phyloP scores from a whole-genome alignment of 2,113 vertebrate species.

The Antigone vipio region DNA sequence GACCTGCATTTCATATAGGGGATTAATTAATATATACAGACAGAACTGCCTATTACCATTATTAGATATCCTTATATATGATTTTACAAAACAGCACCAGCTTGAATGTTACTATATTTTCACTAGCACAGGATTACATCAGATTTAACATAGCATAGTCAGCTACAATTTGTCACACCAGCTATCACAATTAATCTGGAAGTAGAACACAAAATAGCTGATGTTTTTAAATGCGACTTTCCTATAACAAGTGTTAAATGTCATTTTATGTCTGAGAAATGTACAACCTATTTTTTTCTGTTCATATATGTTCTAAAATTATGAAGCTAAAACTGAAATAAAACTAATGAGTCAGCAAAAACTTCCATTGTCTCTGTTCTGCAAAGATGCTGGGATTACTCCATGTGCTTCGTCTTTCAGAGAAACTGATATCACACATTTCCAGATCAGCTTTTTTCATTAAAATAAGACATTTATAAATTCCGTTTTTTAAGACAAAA shows the following conservation, averaged over 20 bases:
- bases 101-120: background rate
- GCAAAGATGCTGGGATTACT: background rate
- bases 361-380: background rate
- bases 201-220: background rate
- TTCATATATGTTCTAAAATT: background rate
- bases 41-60: background rate
- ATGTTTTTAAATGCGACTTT: background rate
- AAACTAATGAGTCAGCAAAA: background rate
- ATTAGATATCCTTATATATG: background rate
- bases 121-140: background rate
- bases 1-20: background rate
- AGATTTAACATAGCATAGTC: background rate
- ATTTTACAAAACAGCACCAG: background rate
- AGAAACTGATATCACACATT: background rate
- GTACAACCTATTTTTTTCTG: background rate
- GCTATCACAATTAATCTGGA: background rate
- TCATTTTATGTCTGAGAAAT: background rate
- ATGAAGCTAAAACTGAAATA: background rate
- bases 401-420: background rate
- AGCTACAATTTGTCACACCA: background rate
- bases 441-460: background rate
- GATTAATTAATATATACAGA: background rate
- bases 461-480: background rate
- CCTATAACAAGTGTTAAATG: background rate
- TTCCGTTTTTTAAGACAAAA: background rate